These are phyloP conservation scores for Carlito syrichta DNA, from an alignment of 2,113 vertebrate genomes.

Conservation along the genomic window DNA sequence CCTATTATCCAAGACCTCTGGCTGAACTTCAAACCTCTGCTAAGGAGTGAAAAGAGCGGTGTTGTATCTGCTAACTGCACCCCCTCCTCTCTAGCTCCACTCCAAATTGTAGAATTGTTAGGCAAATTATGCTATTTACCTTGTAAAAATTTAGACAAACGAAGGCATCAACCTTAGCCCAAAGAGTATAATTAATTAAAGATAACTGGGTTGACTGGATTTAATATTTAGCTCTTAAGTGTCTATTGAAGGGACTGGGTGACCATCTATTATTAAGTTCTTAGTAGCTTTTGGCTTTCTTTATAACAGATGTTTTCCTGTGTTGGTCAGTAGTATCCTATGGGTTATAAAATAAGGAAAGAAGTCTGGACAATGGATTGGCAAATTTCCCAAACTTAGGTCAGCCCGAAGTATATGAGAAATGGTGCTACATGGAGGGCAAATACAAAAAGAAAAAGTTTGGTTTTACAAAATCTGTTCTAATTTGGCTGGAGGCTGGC, in stretches of 20 bases:
- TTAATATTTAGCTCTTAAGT: slow-evolving; percentile 27
- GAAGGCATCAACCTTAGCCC: slow-evolving; percentile 43
- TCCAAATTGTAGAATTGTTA: slow-evolving; percentile 64
- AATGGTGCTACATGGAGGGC: slow-evolving; percentile 74
- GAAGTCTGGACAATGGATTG: slow-evolving; percentile 77
- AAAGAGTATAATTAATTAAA: slow-evolving; percentile 57
- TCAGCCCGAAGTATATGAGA: slow-evolving; percentile 77
- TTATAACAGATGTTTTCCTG: slow-evolving; percentile 77
- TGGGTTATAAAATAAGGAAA: slow-evolving; percentile 78
- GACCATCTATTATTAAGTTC: slow-evolving; percentile 47
- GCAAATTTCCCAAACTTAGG: slow-evolving; percentile 75
- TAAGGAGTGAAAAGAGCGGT: slow-evolving; percentile 72
- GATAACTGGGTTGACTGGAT: neutral
- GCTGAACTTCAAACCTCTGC: slow-evolving; percentile 81
- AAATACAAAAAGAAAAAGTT: slow-evolving; percentile 70
- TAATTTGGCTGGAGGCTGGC: slow-evolving; percentile 78
- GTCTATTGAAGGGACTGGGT: slow-evolving; percentile 56
- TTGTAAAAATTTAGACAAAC: slow-evolving; percentile 54
- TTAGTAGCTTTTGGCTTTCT: slow-evolving; percentile 69
- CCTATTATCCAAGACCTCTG: slow-evolving; percentile 81
- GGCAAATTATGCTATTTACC: slow-evolving; percentile 53
- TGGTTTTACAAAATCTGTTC: slow-evolving; percentile 68
- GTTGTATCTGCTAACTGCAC: slow-evolving; percentile 62
- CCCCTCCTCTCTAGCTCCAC: slow-evolving; percentile 5
- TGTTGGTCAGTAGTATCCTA: slow-evolving; percentile 77